Conservation (phyloP, 2,113 vertebrate genomes). For the Otis tarda region DNA sequence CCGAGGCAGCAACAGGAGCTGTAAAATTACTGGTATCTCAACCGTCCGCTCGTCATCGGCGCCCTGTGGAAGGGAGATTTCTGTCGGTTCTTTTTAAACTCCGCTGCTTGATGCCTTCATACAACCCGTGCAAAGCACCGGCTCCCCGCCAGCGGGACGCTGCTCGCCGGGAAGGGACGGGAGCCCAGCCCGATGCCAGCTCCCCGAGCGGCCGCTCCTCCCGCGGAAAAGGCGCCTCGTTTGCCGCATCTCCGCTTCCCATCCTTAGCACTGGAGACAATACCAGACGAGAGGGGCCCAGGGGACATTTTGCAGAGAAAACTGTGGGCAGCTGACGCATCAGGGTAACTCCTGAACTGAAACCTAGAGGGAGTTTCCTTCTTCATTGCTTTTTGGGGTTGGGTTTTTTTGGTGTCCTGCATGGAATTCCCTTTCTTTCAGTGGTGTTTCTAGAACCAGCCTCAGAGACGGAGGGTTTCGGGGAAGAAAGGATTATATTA, state of each 20-base stretch:
- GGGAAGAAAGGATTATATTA: background rate
- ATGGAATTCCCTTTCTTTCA: background rate
- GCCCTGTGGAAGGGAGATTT: background rate
- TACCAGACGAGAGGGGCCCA: background rate
- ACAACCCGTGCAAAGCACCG: background rate
- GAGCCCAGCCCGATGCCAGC: background rate
- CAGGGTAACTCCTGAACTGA: background rate
- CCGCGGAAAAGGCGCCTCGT: background rate
- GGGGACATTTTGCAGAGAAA: background rate
- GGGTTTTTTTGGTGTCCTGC: background rate
- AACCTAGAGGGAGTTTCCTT: background rate
- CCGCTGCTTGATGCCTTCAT: background rate
- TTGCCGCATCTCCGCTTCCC: background rate
- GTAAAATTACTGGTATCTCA: constrained; percentile 30
- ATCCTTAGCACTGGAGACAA: background rate
- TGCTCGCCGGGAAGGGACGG: background rate
- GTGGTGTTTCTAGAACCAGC: background rate
- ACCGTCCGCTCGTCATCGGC: background rate
- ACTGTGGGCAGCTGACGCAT: background rate
- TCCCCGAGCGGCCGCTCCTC: background rate
- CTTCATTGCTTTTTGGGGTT: background rate
- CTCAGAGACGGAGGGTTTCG: background rate
- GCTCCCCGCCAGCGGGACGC: background rate
- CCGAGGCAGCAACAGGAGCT: background rate
- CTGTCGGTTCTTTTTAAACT: background rate